These are phyloP conservation scores for Lasioglossum malachurum DNA, from an alignment of 2,888 invertebrate genomes.

Conservation along the genomic window DNA sequence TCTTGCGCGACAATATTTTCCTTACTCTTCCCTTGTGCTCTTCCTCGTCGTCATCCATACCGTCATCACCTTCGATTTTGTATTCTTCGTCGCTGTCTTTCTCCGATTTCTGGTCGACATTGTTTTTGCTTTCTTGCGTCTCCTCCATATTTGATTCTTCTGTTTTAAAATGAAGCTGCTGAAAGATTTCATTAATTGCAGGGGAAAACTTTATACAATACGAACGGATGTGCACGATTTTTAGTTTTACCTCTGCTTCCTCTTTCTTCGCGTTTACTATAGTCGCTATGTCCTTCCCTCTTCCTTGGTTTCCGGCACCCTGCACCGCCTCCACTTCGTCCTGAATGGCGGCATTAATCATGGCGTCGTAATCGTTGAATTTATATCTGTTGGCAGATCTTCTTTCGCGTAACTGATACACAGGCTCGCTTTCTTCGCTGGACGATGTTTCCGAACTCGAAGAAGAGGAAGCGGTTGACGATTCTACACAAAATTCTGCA, in stretches of 20 bases:
- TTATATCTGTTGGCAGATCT: slow-evolving; percentile 92
- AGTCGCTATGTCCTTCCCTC: slow-evolving; percentile 97
- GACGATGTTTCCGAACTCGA: slow-evolving; percentile 82
- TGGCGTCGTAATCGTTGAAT: slow-evolving; percentile 97
- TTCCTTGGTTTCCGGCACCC: slow-evolving; percentile 92
- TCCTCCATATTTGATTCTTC: slow-evolving; percentile 74
- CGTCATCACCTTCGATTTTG: slow-evolving; percentile 79
- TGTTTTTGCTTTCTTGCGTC: slow-evolving; percentile 85
- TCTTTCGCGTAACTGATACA: slow-evolving; percentile 94
- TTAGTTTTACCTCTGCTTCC: slow-evolving; percentile 83
- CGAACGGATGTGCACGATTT: background rate
- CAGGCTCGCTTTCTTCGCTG: slow-evolving; percentile 90
- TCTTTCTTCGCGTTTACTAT: slow-evolving; percentile 92
- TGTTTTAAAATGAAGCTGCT: slow-evolving; percentile 65
- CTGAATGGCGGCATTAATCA: slow-evolving; percentile 96
- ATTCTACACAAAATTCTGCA: slow-evolving; percentile 44
- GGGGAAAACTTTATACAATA: background rate
- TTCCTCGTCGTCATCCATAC: slow-evolving; percentile 80
- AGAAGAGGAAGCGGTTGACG: slow-evolving; percentile 76
- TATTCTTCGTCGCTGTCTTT: slow-evolving; percentile 83
- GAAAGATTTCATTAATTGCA: slow-evolving; percentile 5
- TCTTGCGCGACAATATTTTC: slow-evolving; percentile 85
- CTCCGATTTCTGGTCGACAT: slow-evolving; percentile 77
- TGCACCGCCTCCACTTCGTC: slow-evolving; percentile 91
- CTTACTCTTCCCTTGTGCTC: slow-evolving; percentile 78